These are phyloP conservation scores for Lepidocyrtoides sp. DNA, from an alignment of 2,888 invertebrate species.

Conservation along the genomic window DNA sequence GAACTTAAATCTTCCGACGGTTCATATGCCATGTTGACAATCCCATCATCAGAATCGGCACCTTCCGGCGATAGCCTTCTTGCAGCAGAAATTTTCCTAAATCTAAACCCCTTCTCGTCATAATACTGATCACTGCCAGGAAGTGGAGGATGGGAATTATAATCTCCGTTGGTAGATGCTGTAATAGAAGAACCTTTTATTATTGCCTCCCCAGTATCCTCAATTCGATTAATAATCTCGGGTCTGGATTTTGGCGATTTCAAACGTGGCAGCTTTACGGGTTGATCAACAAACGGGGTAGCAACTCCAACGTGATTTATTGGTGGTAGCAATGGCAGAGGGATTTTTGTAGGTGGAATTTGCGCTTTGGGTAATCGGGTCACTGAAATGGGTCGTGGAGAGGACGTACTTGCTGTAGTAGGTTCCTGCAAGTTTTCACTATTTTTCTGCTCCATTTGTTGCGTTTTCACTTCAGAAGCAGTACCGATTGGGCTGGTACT, in stretches of 20 bases:
- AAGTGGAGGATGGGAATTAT: neutral
- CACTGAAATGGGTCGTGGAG: constrained; percentile 25
- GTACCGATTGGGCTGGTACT: neutral
- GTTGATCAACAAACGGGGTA: constrained; percentile 59
- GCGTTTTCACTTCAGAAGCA: too few relatives aligned
- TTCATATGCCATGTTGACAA: constrained; percentile 83
- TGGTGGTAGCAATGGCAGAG: constrained; percentile 7
- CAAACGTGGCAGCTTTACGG: constrained; percentile 56
- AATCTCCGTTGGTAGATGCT: neutral
- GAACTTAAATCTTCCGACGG: constrained; percentile 72
- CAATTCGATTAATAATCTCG: constrained; percentile 63
- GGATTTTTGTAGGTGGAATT: constrained; percentile 1
- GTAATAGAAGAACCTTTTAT: too few relatives aligned
- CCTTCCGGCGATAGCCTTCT: constrained; percentile 82
- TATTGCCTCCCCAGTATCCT: constrained; percentile 27
- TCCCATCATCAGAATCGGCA: constrained; percentile 82
- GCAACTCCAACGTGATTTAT: neutral
- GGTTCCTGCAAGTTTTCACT: too few relatives aligned
- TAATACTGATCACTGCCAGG: constrained; percentile 59
- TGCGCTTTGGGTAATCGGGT: constrained; percentile 5
- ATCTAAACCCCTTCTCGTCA: constrained; percentile 50
- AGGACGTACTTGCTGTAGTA: neutral
- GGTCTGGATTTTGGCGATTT: constrained; percentile 65
- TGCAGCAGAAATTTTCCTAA: constrained; percentile 67
- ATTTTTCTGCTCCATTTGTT: too few relatives aligned